Evolutionary conservation across 1,140 invertebrate species (phyloP).

Genomic region (Anastrepha obliqua): DNA sequence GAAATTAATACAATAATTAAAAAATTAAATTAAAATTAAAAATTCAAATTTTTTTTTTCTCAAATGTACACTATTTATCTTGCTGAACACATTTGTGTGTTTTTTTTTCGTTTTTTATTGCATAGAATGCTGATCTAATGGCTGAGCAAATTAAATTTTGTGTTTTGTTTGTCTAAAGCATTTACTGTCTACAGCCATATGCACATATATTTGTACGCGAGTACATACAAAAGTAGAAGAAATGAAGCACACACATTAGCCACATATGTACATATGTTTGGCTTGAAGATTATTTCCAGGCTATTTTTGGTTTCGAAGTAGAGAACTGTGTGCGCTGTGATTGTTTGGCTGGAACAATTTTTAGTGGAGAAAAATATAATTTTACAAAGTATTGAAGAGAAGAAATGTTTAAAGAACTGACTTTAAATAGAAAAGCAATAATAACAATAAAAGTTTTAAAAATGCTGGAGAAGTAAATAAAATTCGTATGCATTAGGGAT

Average conservation of each 20-base stretch:
- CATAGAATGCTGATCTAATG: slow-evolving; percentile 13
- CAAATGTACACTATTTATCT: slow-evolving; percentile 9
- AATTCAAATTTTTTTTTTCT: background rate
- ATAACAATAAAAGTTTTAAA: no score
- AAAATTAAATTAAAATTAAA: no score
- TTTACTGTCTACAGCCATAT: background rate
- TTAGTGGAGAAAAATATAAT: background rate
- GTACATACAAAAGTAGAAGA: background rate
- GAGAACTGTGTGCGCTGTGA: background rate
- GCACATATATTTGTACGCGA: background rate
- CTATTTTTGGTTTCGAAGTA: slow-evolving; percentile 6
- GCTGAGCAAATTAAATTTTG: slow-evolving; percentile 19
- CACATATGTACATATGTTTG: slow-evolving; percentile 1
- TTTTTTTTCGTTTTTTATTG: no score
- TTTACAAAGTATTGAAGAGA: background rate
- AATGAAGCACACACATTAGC: slow-evolving; percentile 11
- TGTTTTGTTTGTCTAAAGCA: slow-evolving; percentile 26
- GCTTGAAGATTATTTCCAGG: background rate
- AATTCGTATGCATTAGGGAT: no score
- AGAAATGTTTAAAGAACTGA: no score
- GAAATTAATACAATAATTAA: no score
- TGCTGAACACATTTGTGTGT: background rate
- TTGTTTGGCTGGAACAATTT: background rate
- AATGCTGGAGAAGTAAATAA: no score
- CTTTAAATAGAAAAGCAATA: no score